Conservation (phyloP, 1,140 invertebrate genomes). For the Diploscapter pachys region DNA sequence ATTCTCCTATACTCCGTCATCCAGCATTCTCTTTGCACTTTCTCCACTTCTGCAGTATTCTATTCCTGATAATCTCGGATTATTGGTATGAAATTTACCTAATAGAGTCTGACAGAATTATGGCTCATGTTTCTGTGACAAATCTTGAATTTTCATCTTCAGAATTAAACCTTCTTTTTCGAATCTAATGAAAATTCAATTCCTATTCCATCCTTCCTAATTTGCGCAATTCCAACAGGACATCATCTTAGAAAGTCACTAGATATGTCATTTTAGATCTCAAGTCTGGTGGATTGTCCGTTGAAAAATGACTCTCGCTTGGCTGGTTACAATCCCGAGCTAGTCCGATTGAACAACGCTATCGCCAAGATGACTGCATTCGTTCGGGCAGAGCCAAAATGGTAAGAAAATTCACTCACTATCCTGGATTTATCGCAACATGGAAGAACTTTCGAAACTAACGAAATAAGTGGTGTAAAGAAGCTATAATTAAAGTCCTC, state of each 20-base stretch:
- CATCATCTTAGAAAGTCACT: too few species aligned
- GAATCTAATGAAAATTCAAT: too few species aligned
- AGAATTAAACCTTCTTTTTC: too few species aligned
- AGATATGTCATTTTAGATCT: not conserved
- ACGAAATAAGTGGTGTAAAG: too few species aligned
- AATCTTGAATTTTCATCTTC: too few species aligned
- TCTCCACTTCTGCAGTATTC: slow-evolving; percentile 51
- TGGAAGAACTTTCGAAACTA: too few species aligned
- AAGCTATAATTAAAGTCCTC: too few species aligned
- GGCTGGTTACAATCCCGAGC: slow-evolving; percentile 29
- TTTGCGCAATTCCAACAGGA: too few species aligned
- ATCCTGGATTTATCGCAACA: too few species aligned
- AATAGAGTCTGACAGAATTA: too few species aligned
- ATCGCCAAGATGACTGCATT: slow-evolving; percentile 34
- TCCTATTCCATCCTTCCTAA: too few species aligned
- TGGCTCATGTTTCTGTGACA: too few species aligned
- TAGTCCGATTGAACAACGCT: slow-evolving; percentile 35
- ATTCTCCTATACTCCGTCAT: slow-evolving; percentile 45
- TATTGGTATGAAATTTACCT: slow-evolving; percentile 27
- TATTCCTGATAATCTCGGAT: slow-evolving; percentile 49
- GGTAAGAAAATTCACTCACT: slow-evolving; percentile 18
- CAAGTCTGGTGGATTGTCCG: slow-evolving; percentile 39
- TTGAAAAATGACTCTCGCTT: slow-evolving; percentile 45
- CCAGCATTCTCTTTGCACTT: slow-evolving; percentile 43
- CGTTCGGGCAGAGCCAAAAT: slow-evolving; percentile 36